These are phyloP conservation scores for Pilophorus perplexus DNA, from an alignment of 2,888 invertebrate species.

Conservation along the genomic window DNA sequence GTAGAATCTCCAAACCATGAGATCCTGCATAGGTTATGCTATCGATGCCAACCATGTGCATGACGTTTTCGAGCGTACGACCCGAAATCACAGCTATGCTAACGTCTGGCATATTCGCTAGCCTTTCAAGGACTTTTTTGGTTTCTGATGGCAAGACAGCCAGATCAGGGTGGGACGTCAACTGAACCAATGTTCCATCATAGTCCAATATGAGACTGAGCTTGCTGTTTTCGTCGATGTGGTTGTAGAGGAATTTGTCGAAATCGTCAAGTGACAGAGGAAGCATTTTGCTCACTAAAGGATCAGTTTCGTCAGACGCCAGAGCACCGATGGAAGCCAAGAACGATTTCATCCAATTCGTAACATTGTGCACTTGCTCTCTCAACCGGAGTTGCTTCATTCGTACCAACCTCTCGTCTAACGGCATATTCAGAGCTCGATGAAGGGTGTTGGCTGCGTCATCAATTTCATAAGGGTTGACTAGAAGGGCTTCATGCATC, in stretches of 20 bases:
- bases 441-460: slow-evolving; percentile 53
- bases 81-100: slow-evolving; percentile 55
- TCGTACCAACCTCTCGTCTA: slow-evolving; percentile 53
- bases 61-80: slow-evolving; percentile 53
- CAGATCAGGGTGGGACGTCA: slow-evolving; percentile 54
- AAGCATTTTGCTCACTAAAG: slow-evolving; percentile 51
- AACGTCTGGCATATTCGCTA: slow-evolving; percentile 53
- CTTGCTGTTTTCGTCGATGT: slow-evolving; percentile 52
- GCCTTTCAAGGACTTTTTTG: slow-evolving; percentile 52
- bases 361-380: slow-evolving; percentile 53
- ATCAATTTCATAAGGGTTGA: slow-evolving; percentile 54
- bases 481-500: slow-evolving; percentile 55
- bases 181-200: slow-evolving; percentile 54
- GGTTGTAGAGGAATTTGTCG: slow-evolving; percentile 51
- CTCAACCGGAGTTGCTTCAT: slow-evolving; percentile 54
- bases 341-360: slow-evolving; percentile 54
- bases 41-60: slow-evolving; percentile 53
- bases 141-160: slow-evolving; percentile 53
- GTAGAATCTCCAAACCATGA: slow-evolving; percentile 54
- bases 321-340: slow-evolving; percentile 52
- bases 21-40: slow-evolving; percentile 54
- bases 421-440: slow-evolving; percentile 54
- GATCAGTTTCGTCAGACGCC: slow-evolving; percentile 50
- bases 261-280: slow-evolving; percentile 53
- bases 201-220: slow-evolving; percentile 54